A percentile compares a stretch with the other conserved stretches of the same genome.
These are phyloP conservation scores for Eucidaris tribuloides DNA, from an alignment of 35 echinoderm and acorn worm species.

Conservation along the genomic window DNA sequence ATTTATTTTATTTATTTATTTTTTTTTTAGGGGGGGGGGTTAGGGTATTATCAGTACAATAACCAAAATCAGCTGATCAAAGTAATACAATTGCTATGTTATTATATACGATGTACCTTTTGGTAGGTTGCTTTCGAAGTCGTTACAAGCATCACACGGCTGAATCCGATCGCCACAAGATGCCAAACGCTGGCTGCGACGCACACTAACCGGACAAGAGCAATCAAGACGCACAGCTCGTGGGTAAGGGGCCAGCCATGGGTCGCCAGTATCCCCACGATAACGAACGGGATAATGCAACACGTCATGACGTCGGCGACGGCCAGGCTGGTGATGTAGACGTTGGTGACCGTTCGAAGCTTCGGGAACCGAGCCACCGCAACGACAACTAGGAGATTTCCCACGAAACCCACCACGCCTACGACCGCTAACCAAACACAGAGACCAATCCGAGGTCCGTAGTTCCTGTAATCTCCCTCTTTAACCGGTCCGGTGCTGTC, in stretches of 20 bases:
- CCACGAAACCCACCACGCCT: slow-evolving; percentile 52
- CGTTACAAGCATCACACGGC: slow-evolving; percentile 9
- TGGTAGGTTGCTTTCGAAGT: not conserved
- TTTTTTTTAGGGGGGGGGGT: too few relatives aligned
- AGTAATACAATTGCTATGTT: too few relatives aligned
- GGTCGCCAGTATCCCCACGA: not conserved
- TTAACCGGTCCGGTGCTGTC: too few relatives aligned
- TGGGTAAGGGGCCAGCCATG: not conserved
- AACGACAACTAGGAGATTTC: slow-evolving; percentile 63
- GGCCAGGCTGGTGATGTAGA: slow-evolving; percentile 62
- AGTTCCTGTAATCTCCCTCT: not conserved
- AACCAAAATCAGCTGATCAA: too few relatives aligned
- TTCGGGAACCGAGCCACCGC: slow-evolving; percentile 45
- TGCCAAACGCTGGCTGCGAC: not conserved
- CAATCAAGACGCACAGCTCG: not conserved
- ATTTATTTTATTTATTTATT: too few relatives aligned
- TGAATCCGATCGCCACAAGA: not conserved
- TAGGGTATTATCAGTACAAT: too few relatives aligned
- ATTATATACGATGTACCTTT: too few relatives aligned
- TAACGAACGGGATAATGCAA: slow-evolving; percentile 14
- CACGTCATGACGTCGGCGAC: slow-evolving; percentile 56
- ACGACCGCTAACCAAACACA: slow-evolving; percentile 11
- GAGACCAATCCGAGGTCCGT: not conserved
- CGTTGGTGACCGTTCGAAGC: slow-evolving; percentile 66
- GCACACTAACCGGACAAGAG: not conserved